Evolutionary conservation across 2,113 vertebrate genomes (phyloP).

Genomic region (Microcebus murinus): DNA sequence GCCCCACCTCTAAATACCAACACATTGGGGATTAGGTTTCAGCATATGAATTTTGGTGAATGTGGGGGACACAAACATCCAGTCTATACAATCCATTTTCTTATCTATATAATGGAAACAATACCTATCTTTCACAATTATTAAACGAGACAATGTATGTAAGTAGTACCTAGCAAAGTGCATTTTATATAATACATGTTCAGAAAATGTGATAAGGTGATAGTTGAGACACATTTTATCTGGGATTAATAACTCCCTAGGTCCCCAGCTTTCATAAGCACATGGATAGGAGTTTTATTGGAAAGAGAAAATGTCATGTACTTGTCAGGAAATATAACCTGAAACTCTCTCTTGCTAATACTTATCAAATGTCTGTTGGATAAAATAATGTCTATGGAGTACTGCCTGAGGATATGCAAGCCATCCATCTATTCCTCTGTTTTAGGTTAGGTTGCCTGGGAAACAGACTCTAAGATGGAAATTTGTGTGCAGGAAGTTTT

Average conservation of each 20-base stretch:
- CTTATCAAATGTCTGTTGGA: not conserved
- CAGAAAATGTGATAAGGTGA: not conserved
- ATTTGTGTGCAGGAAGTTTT: not conserved
- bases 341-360: not conserved
- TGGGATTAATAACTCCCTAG: not conserved
- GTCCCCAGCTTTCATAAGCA: not conserved
- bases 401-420: not conserved
- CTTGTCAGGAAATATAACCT: not conserved
- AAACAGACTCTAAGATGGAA: not conserved
- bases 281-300: not conserved
- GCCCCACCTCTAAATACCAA: not conserved
- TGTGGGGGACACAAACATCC: not conserved
- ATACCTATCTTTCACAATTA: not conserved
- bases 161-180: not conserved
- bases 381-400: not conserved
- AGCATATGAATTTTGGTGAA: not conserved
- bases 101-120: not conserved
- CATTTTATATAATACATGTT: not conserved
- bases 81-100: not conserved
- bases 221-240: not conserved
- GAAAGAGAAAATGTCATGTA: not conserved
- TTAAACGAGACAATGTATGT: not conserved
- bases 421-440: not conserved
- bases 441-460: not conserved
- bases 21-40: not conserved